Evolutionary conservation across 30 jellyfish, hydroid and myxozoan species (phyloP), one percentile per base, ranked within the genome.

Genomic region (Chrysaora quinquecirrha): DNA sequence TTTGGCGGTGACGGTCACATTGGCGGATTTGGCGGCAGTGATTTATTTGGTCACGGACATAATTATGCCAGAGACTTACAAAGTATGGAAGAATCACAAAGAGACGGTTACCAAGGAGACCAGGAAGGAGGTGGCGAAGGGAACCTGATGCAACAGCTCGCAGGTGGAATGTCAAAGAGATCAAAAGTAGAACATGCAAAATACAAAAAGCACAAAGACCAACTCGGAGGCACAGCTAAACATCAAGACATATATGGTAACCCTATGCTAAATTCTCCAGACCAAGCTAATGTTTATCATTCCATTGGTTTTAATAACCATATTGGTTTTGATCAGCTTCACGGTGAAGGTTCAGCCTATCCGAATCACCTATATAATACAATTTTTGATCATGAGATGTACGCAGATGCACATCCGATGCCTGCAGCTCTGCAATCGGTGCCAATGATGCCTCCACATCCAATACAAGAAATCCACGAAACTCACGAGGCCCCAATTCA

Each of bases 101-200:
- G 34, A 10, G 56, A 48, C n/a, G 83, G 76, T 21, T 35, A 50
- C 69, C 52, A 29, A 43, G 52, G 73, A 34, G 87, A 48, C 2
- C 24, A 31, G 58, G 80, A 20, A 1, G 83, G 71, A 64, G 19
- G 24, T 21, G 86, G 71, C 24, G 85, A 32, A 33, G 89, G 72
- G 25, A 34, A 30, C 35, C 49, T 75, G 74, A 82, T 75, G 69
- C 85, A 75, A 31, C 74, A 38, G 24, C 63, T n/a, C 11, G 87
- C 78, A 65, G 90, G 84, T 33, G 77, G 84, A 19, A 30, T 80
- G 35, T 68, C 75, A 6, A 80, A 50, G 76, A 80, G 90, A 48
- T 80, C 90, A 22, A 32, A 34, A 14, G 43, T 80, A 14, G 90
- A 47, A 48, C 82, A 34, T n/a, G 84, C 76, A 1, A 16, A 69